Base-by-base conservation (phyloP, 2,888 invertebrate species). In the Ypsolopha sequella region DNA sequence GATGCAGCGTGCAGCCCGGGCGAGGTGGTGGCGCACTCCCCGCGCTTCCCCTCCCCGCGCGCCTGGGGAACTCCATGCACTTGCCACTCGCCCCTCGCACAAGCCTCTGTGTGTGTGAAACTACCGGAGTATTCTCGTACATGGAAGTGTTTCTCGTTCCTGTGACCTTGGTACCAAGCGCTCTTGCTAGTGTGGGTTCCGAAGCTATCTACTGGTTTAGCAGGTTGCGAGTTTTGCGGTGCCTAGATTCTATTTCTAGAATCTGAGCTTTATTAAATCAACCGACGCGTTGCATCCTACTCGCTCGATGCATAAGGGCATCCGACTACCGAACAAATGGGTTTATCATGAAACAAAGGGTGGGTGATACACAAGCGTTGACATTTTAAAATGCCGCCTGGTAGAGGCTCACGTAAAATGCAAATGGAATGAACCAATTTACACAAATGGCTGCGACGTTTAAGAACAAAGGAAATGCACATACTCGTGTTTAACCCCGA, bases 1-100 rank as follows among this genome's bases (percentile, higher is more conserved):
- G 76, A 24, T 84, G 84, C 85, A 84, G 75, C 81, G 78, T 81
- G 84, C 80, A 79, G 72, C 71, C 73, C 70, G 71, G 63, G 59
- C 63, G 6, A 43, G 11, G 2, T 11, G 44, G 39, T 11, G 39
- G 39, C 59, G 57, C 52, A 53, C 53, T 57, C 59, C 57, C 56
- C 56, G 58, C 58, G 58, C 62, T 56, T 56, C 56, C 60, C 58
- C 56, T 61, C 13, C 55, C 41, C 53, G 60, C 60, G 50, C 64
- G 57, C 62, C 62, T 65, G 67, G 68, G 71, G 60, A 68, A 65
- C 71, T 61, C 68, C 47, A 7, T 47, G 47, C 47, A 47, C 47
- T 36, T 13, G 33, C 46, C 14, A 33, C 14, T 14, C 34, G 46
- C 46, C 51, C 46, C 51, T 41, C 47, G 43, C 48, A 52, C 48